phyloP scores from a whole-genome alignment of 2,797 vertebrate species.

The Ptychadena robeensis region DNA sequence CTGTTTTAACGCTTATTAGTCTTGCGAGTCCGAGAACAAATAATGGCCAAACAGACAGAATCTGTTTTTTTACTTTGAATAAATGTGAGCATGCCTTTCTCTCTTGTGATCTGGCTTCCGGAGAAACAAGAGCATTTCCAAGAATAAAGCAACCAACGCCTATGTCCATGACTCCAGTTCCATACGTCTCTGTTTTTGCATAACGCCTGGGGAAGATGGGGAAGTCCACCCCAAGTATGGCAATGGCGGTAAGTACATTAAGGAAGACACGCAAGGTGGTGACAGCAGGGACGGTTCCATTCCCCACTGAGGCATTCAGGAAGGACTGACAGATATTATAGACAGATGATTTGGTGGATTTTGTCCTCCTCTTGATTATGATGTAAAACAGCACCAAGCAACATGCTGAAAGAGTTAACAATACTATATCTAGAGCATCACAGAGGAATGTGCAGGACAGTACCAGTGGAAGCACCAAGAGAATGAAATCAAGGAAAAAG shows the following conservation, averaged over 20 bases:
- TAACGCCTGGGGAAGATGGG: constrained; percentile 88
- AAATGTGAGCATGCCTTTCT: constrained; percentile 65
- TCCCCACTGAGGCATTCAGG: constrained; percentile 73
- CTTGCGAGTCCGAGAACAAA: constrained; percentile 84
- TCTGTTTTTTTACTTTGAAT: constrained; percentile 75
- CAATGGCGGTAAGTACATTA: constrained; percentile 87
- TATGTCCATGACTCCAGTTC: constrained; percentile 94
- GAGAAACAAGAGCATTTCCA: constrained; percentile 87
- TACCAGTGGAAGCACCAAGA: constrained; percentile 83
- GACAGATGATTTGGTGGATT: constrained; percentile 41
- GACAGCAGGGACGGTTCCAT: constrained; percentile 82
- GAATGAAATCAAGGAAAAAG: constrained; percentile 83
- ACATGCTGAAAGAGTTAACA: constrained; percentile 66
- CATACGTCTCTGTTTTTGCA: constrained; percentile 94
- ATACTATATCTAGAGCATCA: constrained; percentile 72
- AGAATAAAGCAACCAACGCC: constrained; percentile 91
- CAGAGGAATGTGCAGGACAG: constrained; percentile 85
- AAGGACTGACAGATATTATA: constrained; percentile 74
- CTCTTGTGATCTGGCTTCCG: constrained; percentile 83
- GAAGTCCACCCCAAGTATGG: constrained; percentile 95
- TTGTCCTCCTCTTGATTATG: constrained; percentile 71
- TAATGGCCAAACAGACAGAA: constrained; percentile 84
- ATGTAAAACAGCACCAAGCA: constrained; percentile 71
- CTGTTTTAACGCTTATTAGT: constrained; percentile 82
- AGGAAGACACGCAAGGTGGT: constrained; percentile 85